Evolutionary conservation across 2,797 vertebrate genomes (phyloP), one percentile per base, ranked within the genome.

Genomic region (Odontamblyopus rebecca): DNA sequence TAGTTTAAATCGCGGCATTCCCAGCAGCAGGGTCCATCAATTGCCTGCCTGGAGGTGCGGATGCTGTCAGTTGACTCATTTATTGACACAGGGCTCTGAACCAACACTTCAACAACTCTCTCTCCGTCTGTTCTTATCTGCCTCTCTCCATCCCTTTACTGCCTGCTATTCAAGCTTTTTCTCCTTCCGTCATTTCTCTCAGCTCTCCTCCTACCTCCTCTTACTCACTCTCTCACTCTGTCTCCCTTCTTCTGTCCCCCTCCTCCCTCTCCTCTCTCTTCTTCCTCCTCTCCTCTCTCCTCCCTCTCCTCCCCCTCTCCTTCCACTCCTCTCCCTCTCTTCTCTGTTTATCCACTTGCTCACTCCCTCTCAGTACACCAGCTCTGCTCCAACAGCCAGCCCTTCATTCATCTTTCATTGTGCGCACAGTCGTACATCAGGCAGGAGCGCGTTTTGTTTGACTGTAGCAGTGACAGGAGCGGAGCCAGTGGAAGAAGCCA

Each of bases 51-150:
- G 89, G 88, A 95, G 94, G 91, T 86, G 91, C 85, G 89, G 93
- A 95, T 93, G 93, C 94, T 95, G 94, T 95, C 93, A 93, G 93
- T 95, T 95, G 92, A 96, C 91, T 92, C 94, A 95, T 93, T 89
- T 92, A 92, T 92, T 96, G 95, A 95, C 94, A 93, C 86, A 85
- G 92, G 93, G 93, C 93, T 89, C 90, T 85, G 75, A 92, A 91
- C 83, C 89, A 92, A 81, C 82, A 80, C 65, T 62, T 65, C 13
- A 61, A 65, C 66, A 68, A 13, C 85, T 69, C 69, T 72, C 61
- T 62, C 72, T 65, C 56, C 27, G 72, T 60, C 74, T 72, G 57
- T 73, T 79, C 61, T 75, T 78, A 76, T 80, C 72, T 57, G 65
- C 63, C 54, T 80, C 18, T 51, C 62, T 69, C 70, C 67, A 63